phyloP scores from a whole-genome alignment of 2,888 invertebrate genomes.

The Calliphora vomitoria region DNA sequence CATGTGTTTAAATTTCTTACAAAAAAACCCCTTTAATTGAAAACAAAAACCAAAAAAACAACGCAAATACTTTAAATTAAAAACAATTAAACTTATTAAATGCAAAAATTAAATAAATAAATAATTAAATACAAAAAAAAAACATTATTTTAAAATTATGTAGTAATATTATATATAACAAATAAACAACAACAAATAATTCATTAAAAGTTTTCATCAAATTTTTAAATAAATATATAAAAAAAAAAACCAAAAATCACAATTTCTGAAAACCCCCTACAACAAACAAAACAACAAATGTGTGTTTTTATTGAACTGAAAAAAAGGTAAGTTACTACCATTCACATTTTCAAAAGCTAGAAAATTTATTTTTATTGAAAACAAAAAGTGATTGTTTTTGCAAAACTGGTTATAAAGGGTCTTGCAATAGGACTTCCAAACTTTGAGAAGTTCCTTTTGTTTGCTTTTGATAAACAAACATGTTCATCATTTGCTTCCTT shows the following conservation, averaged over 20 bases:
- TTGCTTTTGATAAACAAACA: no score
- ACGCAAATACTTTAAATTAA: background rate
- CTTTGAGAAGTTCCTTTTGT: no score
- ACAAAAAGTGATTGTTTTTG: background rate
- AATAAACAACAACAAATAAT: constrained; percentile 21
- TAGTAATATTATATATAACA: constrained; percentile 23
- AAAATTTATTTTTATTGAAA: background rate
- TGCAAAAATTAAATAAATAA: background rate
- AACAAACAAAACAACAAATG: constrained; percentile 65
- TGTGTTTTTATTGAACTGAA: no score
- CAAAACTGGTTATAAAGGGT: no score
- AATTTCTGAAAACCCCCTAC: constrained; percentile 67
- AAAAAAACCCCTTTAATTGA: background rate
- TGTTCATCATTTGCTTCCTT: no score
- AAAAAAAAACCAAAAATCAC: constrained; percentile 49
- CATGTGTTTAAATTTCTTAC: background rate
- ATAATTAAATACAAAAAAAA: background rate
- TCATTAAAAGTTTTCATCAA: constrained; percentile 55
- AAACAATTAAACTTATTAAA: no score
- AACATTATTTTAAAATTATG: constrained; percentile 42
- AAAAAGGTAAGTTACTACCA: background rate
- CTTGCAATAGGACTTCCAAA: no score
- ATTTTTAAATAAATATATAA: constrained; percentile 56
- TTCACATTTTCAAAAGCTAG: background rate
- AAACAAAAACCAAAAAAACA: background rate